These are phyloP conservation scores for Scophthalmus maximus DNA, from an alignment of 2,113 vertebrate genomes.

Conservation along the genomic window DNA sequence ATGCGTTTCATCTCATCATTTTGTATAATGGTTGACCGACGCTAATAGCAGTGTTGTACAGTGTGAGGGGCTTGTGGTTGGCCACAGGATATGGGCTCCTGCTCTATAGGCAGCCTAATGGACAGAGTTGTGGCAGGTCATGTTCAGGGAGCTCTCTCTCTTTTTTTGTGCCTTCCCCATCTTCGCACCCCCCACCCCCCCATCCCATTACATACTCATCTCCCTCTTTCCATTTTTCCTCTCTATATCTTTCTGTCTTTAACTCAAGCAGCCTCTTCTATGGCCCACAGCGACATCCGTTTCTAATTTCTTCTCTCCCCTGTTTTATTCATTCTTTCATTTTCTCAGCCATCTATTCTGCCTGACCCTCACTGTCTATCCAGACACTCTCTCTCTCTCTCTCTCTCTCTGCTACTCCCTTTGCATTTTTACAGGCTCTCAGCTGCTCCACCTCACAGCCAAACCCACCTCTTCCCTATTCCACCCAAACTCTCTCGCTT, in stretches of 20 bases:
- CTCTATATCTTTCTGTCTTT: slow-evolving; percentile 22
- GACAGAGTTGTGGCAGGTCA: slow-evolving; percentile 56
- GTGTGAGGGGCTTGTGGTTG: slow-evolving; percentile 52
- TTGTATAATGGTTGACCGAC: slow-evolving; percentile 52
- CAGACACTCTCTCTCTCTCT: slow-evolving; percentile 13
- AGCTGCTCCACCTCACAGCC: slow-evolving; percentile 1
- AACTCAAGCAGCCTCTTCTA: slow-evolving; percentile 30
- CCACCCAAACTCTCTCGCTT: slow-evolving; percentile 48
- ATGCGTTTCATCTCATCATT: slow-evolving; percentile 47
- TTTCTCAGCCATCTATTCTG: slow-evolving; percentile 60
- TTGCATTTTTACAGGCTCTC: slow-evolving; percentile 54
- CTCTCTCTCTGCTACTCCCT: slow-evolving; percentile 4
- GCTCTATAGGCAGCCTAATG: slow-evolving; percentile 63
- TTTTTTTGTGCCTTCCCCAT: slow-evolving; percentile 23
- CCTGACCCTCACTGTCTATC: slow-evolving; percentile 48
- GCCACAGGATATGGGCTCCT: slow-evolving; percentile 63
- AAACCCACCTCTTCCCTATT: slow-evolving; percentile 20
- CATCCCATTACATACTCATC: slow-evolving; percentile 25
- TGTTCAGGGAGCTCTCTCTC: slow-evolving; percentile 36
- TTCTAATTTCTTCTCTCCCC: slow-evolving; percentile 73
- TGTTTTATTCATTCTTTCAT: too few species aligned
- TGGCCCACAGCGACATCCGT: slow-evolving; percentile 50
- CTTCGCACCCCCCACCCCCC: slow-evolving; percentile 17
- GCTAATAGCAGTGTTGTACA: slow-evolving; percentile 50
- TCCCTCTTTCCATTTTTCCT: slow-evolving; percentile 10